phyloP scores from a whole-genome alignment of 2,888 invertebrate species.

The Xylophagus ater region DNA sequence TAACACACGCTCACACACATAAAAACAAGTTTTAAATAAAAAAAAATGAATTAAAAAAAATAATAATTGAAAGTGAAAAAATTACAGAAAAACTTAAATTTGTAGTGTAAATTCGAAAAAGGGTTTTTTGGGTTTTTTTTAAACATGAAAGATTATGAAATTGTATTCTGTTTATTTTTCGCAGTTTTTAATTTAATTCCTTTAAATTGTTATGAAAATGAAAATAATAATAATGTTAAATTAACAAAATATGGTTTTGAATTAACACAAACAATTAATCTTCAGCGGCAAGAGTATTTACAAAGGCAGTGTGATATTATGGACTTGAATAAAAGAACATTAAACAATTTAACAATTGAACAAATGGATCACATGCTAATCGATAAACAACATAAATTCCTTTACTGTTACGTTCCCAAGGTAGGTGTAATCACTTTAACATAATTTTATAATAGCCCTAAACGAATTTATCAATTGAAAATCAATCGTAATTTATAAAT shows the following conservation, averaged over 20 bases:
- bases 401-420: slow-evolving; percentile 93
- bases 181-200: no score
- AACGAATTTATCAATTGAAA: not conserved
- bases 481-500: no score
- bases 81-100: no score
- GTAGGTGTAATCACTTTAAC: slow-evolving; percentile 40
- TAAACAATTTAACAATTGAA: slow-evolving; percentile 43
- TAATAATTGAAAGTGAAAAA: no score
- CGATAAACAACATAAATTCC: slow-evolving; percentile 68
- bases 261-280: slow-evolving; percentile 50
- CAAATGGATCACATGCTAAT: slow-evolving; percentile 71
- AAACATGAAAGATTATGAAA: no score
- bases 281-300: slow-evolving; percentile 50
- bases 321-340: slow-evolving; percentile 30
- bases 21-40: no score
- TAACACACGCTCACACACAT: slow-evolving; percentile 11
- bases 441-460: not conserved
- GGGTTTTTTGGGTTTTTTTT: no score
- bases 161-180: no score
- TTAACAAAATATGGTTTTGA: slow-evolving; percentile 44
- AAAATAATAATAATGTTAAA: slow-evolving; percentile 37
- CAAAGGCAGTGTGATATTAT: slow-evolving; percentile 49
- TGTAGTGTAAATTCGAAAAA: no score
- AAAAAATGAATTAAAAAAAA: no score
- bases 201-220: slow-evolving; percentile 35